These are phyloP conservation scores for Hemibagrus guttatus DNA, from an alignment of 2,797 vertebrate species.

Conservation along the genomic window DNA sequence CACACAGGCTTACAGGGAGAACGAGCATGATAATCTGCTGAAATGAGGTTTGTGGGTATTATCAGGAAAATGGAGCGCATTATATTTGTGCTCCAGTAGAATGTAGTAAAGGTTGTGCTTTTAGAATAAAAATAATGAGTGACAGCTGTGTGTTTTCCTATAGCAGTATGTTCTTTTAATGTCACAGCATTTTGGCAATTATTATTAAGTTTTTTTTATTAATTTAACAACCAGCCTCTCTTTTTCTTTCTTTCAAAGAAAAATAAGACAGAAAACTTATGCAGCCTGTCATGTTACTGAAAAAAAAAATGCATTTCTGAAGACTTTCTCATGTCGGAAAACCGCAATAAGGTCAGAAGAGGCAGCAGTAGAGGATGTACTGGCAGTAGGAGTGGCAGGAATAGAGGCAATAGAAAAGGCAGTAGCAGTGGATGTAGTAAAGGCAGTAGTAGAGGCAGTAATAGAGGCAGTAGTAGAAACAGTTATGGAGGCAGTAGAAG, in stretches of 20 bases:
- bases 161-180: not conserved
- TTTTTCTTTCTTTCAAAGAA: too few species aligned
- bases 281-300: too few species aligned
- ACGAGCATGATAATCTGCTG: not conserved
- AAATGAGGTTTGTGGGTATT: not conserved
- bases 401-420: not conserved
- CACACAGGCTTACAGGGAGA: not conserved
- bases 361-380: not conserved
- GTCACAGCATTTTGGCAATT: not conserved
- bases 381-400: not conserved
- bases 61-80: not conserved
- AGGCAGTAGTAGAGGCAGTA: too few species aligned
- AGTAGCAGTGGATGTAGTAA: not conserved
- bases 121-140: not conserved
- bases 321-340: not conserved
- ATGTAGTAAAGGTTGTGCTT: not conserved
- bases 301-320: not conserved
- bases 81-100: not conserved
- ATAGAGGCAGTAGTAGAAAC: too few species aligned
- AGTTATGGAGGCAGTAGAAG: too few species aligned
- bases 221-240: too few species aligned
- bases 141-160: not conserved
- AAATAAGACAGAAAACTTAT: too few species aligned
- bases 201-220: not conserved
- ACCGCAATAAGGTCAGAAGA: not conserved